Conservation (phyloP, 1,140 invertebrate genomes). For the Araneus ventricosus region DNA sequence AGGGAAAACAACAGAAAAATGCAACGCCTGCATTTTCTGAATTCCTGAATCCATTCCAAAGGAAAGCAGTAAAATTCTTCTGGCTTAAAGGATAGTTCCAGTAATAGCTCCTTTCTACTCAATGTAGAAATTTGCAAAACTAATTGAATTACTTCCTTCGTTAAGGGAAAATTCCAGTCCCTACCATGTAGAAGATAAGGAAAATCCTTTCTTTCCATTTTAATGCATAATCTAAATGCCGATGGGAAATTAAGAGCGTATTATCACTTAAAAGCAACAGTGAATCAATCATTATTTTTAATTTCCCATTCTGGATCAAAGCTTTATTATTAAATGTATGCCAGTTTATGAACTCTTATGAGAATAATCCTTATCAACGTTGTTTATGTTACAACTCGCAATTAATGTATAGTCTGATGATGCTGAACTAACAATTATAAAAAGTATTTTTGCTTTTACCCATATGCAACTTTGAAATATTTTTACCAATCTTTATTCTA, state of each 20-base stretch:
- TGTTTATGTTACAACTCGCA: no score
- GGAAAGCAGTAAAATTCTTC: not conserved
- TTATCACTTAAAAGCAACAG: not conserved
- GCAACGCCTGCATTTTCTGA: not conserved
- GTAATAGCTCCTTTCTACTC: not conserved
- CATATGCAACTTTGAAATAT: no score
- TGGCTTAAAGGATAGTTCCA: not conserved
- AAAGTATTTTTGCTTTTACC: no score
- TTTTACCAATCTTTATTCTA: no score
- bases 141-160: conserved; percentile 1
- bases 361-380: no score
- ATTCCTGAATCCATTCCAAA: conserved; percentile 13
- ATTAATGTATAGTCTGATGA: no score
- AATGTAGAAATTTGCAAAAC: conserved; percentile 14
- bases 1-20: not conserved
- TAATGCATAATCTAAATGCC: not conserved
- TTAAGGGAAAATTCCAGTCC: not conserved
- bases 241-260: not conserved
- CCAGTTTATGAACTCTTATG: no score
- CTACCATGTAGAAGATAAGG: not conserved
- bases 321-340: no score
- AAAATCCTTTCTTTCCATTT: not conserved
- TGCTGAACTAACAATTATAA: no score
- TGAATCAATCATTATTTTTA: no score
- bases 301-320: no score